Base-by-base conservation (phyloP, 2,888 invertebrate species). In the Scaptomyza parva region DNA sequence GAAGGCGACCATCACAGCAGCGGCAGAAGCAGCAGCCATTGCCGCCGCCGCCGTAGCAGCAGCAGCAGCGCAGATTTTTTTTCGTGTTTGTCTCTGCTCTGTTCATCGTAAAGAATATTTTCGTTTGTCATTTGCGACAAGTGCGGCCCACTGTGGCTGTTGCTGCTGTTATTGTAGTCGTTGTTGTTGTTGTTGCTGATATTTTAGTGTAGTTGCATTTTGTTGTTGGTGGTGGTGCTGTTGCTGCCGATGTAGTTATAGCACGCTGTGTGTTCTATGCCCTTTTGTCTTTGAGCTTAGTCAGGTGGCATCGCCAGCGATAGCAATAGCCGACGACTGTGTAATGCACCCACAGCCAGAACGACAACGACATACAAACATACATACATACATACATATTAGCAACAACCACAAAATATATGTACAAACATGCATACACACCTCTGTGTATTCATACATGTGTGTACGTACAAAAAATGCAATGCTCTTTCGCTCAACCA, bases 71-170 rank as follows among this genome's bases (percentile, higher is more conserved):
- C 71, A 39, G 62, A 78, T 67, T 61, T 48, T 17, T 30, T 20
- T 11, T n/a, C 14, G 20, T 47, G 18, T 70, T 74, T 73, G 62
- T 67, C 58, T 55, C 44, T 59, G 53, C 45, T 18, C 57, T n/a
- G 28, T 51, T 51, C 45, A 33, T 44, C 53, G 71, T 28, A 44
- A 57, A 61, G 51, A 71, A 60, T 58, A 67, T 81, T 83, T 86
- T 86, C 59, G 86, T 86, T 78, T 87, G 83, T 87, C 84, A 82
- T 83, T 82, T 79, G 88, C 82, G 86, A 82, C 82, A 82, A 82
- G 82, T 82, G 82, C 77, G 65, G 68, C 47, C 44, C 65, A 58
- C 33, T 72, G 63, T 60, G 47, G 50, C 48, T 76, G 43, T 18
- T 58, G 11, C 12, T 45, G 52, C 43, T 77, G 6, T 57, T 70